Evolutionary conservation across 35 echinoderm and acorn worm species (phyloP).

Genomic region (Hemicentrotus pulcherrimus): DNA sequence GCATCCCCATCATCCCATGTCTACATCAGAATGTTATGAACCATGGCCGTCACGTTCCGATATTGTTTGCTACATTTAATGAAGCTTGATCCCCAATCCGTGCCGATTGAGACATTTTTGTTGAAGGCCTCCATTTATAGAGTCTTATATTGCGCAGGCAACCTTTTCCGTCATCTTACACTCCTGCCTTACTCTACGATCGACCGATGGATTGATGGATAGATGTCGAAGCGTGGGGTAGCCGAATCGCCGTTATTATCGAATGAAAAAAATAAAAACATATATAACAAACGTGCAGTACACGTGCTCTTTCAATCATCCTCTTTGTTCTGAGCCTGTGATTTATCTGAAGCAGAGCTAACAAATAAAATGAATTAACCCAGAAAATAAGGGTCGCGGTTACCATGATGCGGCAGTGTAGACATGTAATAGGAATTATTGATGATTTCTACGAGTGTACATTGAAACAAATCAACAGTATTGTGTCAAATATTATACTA

Average conservation of each 20-base stretch:
- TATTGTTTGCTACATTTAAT: constrained; percentile 14
- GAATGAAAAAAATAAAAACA: neutral
- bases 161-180: neutral
- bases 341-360: neutral
- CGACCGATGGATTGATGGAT: neutral
- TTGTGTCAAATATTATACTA: too few species aligned
- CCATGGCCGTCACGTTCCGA: neutral
- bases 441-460: too few species aligned
- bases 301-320: neutral
- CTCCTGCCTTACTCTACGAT: neutral
- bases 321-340: neutral
- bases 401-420: too few species aligned
- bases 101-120: neutral
- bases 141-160: neutral
- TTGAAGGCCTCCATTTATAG: too few species aligned
- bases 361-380: neutral
- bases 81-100: neutral
- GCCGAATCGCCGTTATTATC: neutral
- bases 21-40: neutral
- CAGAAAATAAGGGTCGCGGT: neutral
- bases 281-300: neutral
- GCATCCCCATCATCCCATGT: too few species aligned
- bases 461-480: too few species aligned
- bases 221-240: neutral
- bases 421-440: too few species aligned